Evolutionary conservation across 1,140 invertebrate species (phyloP).

Genomic region (Meloidogyne chitwoodi): DNA sequence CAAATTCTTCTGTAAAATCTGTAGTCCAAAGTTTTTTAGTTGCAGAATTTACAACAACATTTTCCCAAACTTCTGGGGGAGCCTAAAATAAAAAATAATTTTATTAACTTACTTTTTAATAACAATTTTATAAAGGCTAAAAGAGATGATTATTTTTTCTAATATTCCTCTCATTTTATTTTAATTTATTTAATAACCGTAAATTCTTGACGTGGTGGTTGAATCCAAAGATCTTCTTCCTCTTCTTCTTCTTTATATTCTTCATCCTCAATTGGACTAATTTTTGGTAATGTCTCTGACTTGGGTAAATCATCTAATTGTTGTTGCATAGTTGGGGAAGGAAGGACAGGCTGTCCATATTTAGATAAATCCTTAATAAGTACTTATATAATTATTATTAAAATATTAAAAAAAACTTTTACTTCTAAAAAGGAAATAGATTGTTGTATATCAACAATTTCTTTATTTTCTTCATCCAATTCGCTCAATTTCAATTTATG

Average conservation of each 20-base stretch:
- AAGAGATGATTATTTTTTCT: too few relatives aligned
- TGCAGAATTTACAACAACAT: background rate
- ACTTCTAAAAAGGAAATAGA: background rate
- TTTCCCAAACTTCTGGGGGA: background rate
- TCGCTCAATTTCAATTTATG: background rate
- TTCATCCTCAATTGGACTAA: conserved; percentile 8
- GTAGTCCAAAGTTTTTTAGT: conserved; percentile 47
- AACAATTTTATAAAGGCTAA: too few relatives aligned
- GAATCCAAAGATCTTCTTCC: conserved; percentile 46
- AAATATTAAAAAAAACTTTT: background rate
- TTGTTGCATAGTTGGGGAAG: background rate
- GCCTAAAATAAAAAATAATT: background rate
- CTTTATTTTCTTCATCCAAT: background rate
- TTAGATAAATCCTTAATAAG: conserved; percentile 1
- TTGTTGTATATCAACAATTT: background rate
- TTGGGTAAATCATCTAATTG: background rate
- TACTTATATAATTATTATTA: background rate
- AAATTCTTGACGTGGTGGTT: conserved; percentile 40
- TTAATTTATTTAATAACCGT: conserved; percentile 4
- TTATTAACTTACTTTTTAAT: background rate
- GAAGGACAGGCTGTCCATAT: conserved; percentile 10
- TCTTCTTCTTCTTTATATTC: conserved; percentile 3
- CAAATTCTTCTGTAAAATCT: conserved; percentile 48
- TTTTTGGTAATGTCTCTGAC: background rate
- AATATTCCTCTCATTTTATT: too few relatives aligned